Conservation (phyloP, 2,888 invertebrate species). For the Meta bourneti region DNA sequence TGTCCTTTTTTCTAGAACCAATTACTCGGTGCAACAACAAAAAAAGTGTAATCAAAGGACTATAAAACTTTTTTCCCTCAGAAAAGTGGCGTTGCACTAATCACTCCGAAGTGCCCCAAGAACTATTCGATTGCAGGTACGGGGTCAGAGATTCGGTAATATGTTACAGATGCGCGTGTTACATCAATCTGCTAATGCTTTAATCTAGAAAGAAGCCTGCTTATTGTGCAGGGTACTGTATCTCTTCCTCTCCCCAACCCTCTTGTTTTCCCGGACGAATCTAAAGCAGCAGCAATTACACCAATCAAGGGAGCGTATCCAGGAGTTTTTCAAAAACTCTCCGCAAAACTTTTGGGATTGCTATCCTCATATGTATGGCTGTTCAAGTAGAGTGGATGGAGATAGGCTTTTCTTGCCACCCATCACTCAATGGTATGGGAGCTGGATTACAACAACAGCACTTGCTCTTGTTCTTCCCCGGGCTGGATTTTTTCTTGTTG, state of each 20-base stretch:
- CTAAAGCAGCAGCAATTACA: conserved; percentile 66
- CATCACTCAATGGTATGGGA: conserved; percentile 15
- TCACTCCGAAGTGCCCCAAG: conserved; percentile 56
- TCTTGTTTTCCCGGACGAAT: conserved; percentile 14
- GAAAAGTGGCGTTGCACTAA: conserved; percentile 30
- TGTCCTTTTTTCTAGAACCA: conserved; percentile 31
- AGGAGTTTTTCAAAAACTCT: conserved; percentile 66
- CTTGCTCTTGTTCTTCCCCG: neutral
- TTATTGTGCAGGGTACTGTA: conserved; percentile 61
- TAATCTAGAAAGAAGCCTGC: conserved; percentile 74
- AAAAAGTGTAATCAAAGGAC: conserved; percentile 64
- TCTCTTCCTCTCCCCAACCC: conserved; percentile 21
- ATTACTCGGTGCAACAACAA: conserved; percentile 27
- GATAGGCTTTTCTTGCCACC: conserved; percentile 2
- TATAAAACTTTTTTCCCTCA: conserved; percentile 56
- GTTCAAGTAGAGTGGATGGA: conserved; percentile 48
- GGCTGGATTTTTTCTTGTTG: conserved; percentile 1
- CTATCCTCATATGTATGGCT: conserved; percentile 40
- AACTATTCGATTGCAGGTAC: conserved; percentile 50
- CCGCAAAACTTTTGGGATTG: conserved; percentile 62
- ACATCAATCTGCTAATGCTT: conserved; percentile 76
- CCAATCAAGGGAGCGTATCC: conserved; percentile 72
- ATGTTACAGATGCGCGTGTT: conserved; percentile 62
- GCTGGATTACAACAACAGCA: neutral
- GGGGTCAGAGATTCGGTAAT: conserved; percentile 41